phyloP scores from a whole-genome alignment of 2,888 invertebrate species.

The Habrosyne pyritoides region DNA sequence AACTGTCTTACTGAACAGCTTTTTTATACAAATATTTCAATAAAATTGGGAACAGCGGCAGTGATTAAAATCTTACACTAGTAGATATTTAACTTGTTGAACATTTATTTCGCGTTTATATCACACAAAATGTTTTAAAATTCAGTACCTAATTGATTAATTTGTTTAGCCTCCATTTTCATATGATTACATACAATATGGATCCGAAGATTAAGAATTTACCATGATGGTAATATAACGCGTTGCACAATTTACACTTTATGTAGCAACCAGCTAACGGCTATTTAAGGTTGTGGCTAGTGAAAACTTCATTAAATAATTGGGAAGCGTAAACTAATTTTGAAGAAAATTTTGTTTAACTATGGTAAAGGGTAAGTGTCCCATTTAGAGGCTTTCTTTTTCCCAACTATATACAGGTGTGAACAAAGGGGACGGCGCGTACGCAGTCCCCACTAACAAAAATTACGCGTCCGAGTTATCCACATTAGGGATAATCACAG shows the following conservation, averaged over 20 bases:
- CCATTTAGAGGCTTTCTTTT: too few species aligned
- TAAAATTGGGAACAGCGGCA: too few species aligned
- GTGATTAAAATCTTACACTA: background rate
- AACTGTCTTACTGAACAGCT: too few species aligned
- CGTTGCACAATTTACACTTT: background rate
- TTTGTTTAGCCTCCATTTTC: background rate
- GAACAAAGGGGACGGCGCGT: slow-evolving; percentile 20
- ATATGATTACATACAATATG: background rate
- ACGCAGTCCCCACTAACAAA: slow-evolving; percentile 28
- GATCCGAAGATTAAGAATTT: background rate
- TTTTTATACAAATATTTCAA: too few species aligned
- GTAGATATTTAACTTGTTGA: background rate
- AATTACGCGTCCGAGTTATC: slow-evolving; percentile 24
- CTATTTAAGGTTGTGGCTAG: too few species aligned
- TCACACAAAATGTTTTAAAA: background rate
- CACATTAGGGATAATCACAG: slow-evolving; percentile 24
- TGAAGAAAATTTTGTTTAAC: too few species aligned
- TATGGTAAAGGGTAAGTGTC: too few species aligned
- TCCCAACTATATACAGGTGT: too few species aligned
- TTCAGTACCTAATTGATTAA: background rate
- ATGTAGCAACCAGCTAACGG: too few species aligned
- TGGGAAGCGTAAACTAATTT: too few species aligned
- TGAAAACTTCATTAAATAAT: too few species aligned
- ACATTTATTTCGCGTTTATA: background rate
- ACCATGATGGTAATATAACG: background rate